phyloP scores from a whole-genome alignment of 2,113 vertebrate species.

The Gobio gobio region DNA sequence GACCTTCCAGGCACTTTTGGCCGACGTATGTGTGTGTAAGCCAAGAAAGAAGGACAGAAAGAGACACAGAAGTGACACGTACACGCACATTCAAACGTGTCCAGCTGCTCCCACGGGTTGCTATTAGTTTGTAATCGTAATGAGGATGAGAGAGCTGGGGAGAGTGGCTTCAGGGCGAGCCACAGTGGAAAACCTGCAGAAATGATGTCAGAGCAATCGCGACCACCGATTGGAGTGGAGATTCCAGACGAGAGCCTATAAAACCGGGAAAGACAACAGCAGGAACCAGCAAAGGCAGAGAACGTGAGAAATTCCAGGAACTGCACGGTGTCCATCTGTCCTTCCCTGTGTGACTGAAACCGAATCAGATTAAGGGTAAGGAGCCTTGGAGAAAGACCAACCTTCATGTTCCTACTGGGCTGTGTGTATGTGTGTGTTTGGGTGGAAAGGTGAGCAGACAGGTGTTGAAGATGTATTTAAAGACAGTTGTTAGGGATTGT shows the following conservation, averaged over 20 bases:
- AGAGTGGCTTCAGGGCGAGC: constrained; percentile 50
- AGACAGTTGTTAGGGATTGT: background rate
- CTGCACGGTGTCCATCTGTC: constrained; percentile 47
- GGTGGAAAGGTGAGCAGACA: constrained; percentile 41
- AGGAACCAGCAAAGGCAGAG: constrained; percentile 62
- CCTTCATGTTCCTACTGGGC: constrained; percentile 46
- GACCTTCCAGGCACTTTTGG: constrained; percentile 19
- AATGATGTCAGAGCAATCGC: constrained; percentile 51
- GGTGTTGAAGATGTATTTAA: constrained; percentile 28
- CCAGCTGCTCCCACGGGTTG: constrained; percentile 40
- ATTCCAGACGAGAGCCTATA: constrained; percentile 64
- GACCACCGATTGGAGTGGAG: constrained; percentile 60
- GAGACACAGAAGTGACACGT: constrained; percentile 21
- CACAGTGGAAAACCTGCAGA: constrained; percentile 60
- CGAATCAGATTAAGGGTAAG: constrained; percentile 55
- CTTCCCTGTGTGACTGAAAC: constrained; percentile 42
- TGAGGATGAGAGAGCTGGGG: constrained; percentile 47
- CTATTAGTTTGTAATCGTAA: constrained; percentile 57
- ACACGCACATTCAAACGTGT: constrained; percentile 39
- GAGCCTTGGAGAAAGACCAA: constrained; percentile 31
- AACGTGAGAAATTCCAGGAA: constrained; percentile 63
- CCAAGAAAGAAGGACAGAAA: constrained; percentile 15
- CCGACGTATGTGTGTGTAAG: background rate
- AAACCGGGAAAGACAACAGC: constrained; percentile 63
- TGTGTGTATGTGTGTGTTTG: constrained; percentile 20